Percentiles rank a stretch among this genome's conserved stretches.
phyloP scores from a whole-genome alignment of 2,888 invertebrate genomes.

The Xanthia icteritia region DNA sequence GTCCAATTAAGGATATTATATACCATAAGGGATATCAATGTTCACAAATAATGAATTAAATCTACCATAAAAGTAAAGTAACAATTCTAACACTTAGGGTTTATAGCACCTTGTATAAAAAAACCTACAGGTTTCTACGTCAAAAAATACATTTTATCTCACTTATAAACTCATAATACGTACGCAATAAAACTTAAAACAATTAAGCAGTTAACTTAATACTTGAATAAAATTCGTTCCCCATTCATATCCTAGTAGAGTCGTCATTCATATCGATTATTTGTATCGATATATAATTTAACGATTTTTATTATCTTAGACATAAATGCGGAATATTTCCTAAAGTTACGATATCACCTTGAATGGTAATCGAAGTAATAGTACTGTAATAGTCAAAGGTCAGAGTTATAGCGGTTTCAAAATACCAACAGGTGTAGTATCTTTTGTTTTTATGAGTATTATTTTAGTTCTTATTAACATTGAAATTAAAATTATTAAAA shows the following conservation, averaged over 20 bases:
- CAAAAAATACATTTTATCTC: conserved; percentile 39
- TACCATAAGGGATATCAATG: not conserved
- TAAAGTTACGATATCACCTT: conserved; percentile 78
- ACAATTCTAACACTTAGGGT: not conserved
- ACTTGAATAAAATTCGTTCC: conserved; percentile 78
- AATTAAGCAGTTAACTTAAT: conserved; percentile 70
- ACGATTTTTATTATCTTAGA: conserved; percentile 71
- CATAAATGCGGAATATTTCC: conserved; percentile 75
- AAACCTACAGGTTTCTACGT: conserved; percentile 6
- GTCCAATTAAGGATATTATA: not conserved
- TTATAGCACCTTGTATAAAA: not conserved
- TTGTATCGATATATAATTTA: conserved; percentile 61
- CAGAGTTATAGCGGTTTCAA: conserved; percentile 40
- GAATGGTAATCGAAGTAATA: conserved; percentile 73
- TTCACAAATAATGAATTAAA: not conserved
- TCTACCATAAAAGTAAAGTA: not conserved
- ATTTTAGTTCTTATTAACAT: not conserved
- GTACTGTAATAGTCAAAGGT: conserved; percentile 63
- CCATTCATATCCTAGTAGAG: conserved; percentile 73
- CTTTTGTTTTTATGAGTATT: conserved; percentile 3
- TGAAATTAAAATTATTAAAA: not conserved
- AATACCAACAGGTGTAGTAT: conserved; percentile 19
- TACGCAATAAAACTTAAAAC: conserved; percentile 62
- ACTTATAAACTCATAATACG: conserved; percentile 53
- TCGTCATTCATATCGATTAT: conserved; percentile 66